A percentile compares a stretch with the other conserved stretches of the same genome.
These are phyloP conservation scores for Arbacia lixula DNA, from an alignment of 53 echinoderm and acorn worm genomes.

Conservation along the genomic window DNA sequence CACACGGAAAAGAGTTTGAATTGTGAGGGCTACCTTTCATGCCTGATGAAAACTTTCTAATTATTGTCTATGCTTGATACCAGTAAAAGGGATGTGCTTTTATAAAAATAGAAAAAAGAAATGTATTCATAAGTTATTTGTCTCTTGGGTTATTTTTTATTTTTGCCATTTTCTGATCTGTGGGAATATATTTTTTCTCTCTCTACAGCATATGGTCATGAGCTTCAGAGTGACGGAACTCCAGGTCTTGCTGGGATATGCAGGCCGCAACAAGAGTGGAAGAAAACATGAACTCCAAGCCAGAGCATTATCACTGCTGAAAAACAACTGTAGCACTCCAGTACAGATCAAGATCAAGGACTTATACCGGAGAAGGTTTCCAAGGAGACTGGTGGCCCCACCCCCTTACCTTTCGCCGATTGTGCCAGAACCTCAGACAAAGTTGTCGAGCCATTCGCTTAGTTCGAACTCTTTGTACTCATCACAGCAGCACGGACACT, in stretches of 20 bases:
- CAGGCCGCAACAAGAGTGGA: conserved; percentile 96
- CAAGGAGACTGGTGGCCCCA: conserved; percentile 84
- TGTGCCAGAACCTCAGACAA: conserved; percentile 13
- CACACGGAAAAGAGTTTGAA: no score
- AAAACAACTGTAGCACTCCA: conserved; percentile 95
- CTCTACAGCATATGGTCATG: conserved; percentile 95
- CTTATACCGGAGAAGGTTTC: conserved; percentile 91
- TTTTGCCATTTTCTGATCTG: no score
- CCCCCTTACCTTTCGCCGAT: conserved; percentile 61
- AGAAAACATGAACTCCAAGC: conserved; percentile 99
- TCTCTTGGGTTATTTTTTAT: no score
- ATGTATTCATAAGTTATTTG: no score
- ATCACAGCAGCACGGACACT: conserved; percentile 42
- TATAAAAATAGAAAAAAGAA: no score
- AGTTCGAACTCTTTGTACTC: conserved; percentile 43
- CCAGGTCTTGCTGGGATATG: conserved; percentile 94
- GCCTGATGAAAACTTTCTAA: no score
- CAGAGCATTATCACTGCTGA: conserved; percentile 84
- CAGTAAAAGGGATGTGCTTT: no score
- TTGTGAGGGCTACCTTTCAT: no score
- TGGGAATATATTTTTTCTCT: conserved; percentile 6
- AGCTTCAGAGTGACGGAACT: conserved; percentile 96
- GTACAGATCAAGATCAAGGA: conserved; percentile 99
- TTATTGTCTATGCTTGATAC: no score
- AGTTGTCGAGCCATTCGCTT: conserved; percentile 54